Base-by-base conservation (phyloP, 2,888 invertebrate species). In the Ptychoptera albimana region DNA sequence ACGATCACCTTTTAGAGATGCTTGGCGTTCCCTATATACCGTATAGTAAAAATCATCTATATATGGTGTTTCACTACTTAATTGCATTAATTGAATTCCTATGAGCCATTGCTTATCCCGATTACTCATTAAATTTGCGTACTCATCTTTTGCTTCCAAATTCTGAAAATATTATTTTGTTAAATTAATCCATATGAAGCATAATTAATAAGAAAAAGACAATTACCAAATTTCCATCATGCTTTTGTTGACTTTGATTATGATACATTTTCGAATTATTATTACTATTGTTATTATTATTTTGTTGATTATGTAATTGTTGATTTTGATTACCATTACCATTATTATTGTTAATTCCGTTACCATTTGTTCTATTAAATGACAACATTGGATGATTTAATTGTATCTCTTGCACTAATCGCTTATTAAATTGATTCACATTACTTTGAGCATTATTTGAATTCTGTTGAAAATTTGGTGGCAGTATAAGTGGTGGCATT, bases 1-100 rank as follows among this genome's bases (percentile, higher is more conserved):
- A 14, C 73, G 68, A 47, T 74, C 74, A 39, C 75, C 75, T 48
- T 69, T 73, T 50, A 72, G 68, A 50, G 69, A 72, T 1, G 73
- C 69, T 53, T 75, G 75, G 31, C 79, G 66, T 51, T 80, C 78
- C 60, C 74, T 71, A 57, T 77, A 79, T 55, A 87, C 92, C 37
- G 89, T 89, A 57, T 86, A 96, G 59, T 98, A 98, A 61, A 88
- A 98, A 64, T 98, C 98, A 60, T 97, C 94, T 54, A 92, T 79
- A 61, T 91, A 92, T 0, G 97, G 96, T 48, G 94, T 91, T 43
- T 89, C 92, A 0, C 91, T 89, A 58, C 92, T 89, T 1, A 96
- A 71, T 59, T 96, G 96, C 48, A 93, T 64, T 60, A 93, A 70
- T 62, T 97, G 97, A 52, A 98, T 96, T 60, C 91, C 92, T 50